These are phyloP conservation scores for Pseudoips prasinana DNA, from an alignment of 2,888 invertebrate species.

Conservation along the genomic window DNA sequence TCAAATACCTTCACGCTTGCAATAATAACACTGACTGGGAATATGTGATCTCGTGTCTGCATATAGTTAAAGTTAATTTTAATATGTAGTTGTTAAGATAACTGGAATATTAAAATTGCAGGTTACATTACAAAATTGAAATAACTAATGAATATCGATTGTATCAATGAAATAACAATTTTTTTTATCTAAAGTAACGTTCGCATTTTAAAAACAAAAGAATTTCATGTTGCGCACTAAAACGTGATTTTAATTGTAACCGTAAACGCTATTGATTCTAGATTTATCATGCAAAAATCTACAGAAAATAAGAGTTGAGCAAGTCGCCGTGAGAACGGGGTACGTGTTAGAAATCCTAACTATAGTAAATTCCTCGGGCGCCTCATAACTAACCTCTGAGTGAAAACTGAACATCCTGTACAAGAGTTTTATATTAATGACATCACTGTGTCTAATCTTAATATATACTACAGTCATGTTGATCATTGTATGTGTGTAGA, in stretches of 20 bases:
- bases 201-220: no score
- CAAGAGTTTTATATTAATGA: conserved; percentile 29
- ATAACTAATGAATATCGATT: no score
- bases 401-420: conserved; percentile 42
- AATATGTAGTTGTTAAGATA: conserved; percentile 14
- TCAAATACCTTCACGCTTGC: conserved; percentile 75
- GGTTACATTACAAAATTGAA: no score
- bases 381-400: conserved; percentile 37
- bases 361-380: conserved; percentile 45
- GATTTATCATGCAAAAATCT: conserved; percentile 15
- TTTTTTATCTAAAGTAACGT: no score
- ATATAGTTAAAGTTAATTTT: conserved; percentile 23
- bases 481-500: no score
- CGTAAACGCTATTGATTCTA: no score
- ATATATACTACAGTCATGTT: no score
- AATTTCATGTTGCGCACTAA: no score
- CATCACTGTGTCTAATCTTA: no score
- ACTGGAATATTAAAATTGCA: conserved; percentile 15
- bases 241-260: no score
- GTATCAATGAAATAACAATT: no score
- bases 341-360: conserved; percentile 70
- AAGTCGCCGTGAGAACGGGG: conserved; percentile 62
- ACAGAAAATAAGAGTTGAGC: conserved; percentile 43
- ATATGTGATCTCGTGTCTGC: conserved; percentile 48
- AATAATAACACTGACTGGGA: conserved; percentile 55